Base-by-base conservation (phyloP, 2,888 invertebrate genomes). In the Spilarctia lutea region DNA sequence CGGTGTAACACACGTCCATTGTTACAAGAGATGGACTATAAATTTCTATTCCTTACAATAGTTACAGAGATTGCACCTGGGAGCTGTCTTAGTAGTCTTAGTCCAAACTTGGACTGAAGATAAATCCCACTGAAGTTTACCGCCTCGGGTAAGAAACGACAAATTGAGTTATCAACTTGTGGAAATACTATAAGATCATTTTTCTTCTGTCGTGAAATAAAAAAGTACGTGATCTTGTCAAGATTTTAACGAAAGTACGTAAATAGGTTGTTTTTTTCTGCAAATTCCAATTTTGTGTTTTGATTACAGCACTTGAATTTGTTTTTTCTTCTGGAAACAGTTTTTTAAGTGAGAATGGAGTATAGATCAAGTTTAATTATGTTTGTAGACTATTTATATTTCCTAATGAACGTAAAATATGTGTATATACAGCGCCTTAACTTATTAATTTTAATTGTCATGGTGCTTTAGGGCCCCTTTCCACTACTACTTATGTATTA, bases 41-140 rank as follows among this genome's bases (percentile, higher is more conserved):
- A 93, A 93, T 94, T 92, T 90, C 89, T 90, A 90, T 91, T 91
- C 93, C 93, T 92, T 92, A 93, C 93, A 93, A 94, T 93, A 92
- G 93, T 92, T 91, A 91, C 91, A 89, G 87, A 89, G 90, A 92
- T 93, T 92, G 93, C 94, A 94, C 94, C 94, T 93, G 94, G 93
- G 93, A 93, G 88, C 91, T 90, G 92, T 93, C 93, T 91, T 87
- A 87, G 88, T 85, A 82, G 89, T 88, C 91, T 91, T 88, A 90
- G 89, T 87, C 89, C 87, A 89, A 92, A 92, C 90, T 93, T 91
- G 90, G 87, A 88, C 90, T 85, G 78, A 83, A 89, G 90, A 91
- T 92, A 93, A 92, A 91, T 92, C 91, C 89, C 85, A 73, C 81
- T 77, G 81, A 90, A 92, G 89, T 89, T 91, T 89, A 84, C 87